Evolutionary conservation across 2,797 vertebrate species (phyloP).

Genomic region (Babyrousa celebensis): DNA sequence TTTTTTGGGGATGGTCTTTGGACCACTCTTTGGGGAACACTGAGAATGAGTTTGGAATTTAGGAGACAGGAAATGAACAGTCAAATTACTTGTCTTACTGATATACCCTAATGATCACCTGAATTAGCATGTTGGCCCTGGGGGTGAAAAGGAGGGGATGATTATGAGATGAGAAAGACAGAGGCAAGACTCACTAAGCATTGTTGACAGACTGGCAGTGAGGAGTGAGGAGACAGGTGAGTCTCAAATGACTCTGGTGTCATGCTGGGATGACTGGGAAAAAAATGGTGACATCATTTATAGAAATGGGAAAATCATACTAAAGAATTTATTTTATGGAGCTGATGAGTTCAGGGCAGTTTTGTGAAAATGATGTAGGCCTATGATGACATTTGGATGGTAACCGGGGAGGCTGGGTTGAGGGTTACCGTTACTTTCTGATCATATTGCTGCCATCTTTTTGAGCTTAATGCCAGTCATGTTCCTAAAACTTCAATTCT

Average conservation of each 20-base stretch:
- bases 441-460: constrained; percentile 45
- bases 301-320: constrained; percentile 60
- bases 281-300: constrained; percentile 75
- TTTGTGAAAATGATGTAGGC: constrained; percentile 59
- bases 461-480: background rate
- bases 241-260: constrained; percentile 41
- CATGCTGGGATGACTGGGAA: constrained; percentile 18
- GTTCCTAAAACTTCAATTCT: background rate
- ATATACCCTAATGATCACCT: background rate
- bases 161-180: constrained; percentile 45
- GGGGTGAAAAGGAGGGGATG: background rate
- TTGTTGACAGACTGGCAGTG: constrained; percentile 35
- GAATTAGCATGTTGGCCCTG: background rate
- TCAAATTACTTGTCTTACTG: background rate
- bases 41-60: constrained; percentile 45
- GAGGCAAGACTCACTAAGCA: background rate
- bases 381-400: background rate
- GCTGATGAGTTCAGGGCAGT: constrained; percentile 12
- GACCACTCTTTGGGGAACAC: background rate
- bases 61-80: background rate
- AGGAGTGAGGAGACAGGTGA: constrained; percentile 42
- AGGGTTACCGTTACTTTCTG: constrained; percentile 31
- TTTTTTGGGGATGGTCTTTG: constrained; percentile 19
- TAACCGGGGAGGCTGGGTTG: background rate
- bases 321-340: constrained; percentile 37